Evolutionary conservation across 2,888 invertebrate genomes (phyloP), one percentile per base, ranked within the genome.

Genomic region (Iselma pallidipennis): DNA sequence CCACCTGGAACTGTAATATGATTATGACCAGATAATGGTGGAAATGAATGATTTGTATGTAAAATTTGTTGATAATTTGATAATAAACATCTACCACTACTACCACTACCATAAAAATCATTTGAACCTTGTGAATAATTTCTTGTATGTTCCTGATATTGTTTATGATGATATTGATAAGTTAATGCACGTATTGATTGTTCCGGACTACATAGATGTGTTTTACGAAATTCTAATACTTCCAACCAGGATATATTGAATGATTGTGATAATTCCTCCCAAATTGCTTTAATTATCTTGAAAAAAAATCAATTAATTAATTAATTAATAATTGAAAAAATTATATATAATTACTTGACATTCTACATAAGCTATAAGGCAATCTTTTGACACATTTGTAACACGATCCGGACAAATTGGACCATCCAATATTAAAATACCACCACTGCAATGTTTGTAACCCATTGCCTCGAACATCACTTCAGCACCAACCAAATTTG

Each of bases 331-430:
- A n/a, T 25, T 6, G 28, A 10, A 1, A 21, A 42, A n/a, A 4
- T n/a, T 7, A 29, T 50, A 29, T 19, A 25, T 23, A 66, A 70
- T 70, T 79, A 91, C 91, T 87, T 94, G 91, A 76, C 94, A 94
- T 82, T 95, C 95, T 49, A 92, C 91, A 79, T 91, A 91, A 19
- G 95, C 95, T 26, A 93, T 88, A 71, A 95, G 86, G 14, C 94
- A 92, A 80, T 95, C 95, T 56, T 91, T 85, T 0, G 93, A 92
- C 2, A 95, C 89, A 63, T 87, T 88, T 16, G 90, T 87, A 2
- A 92, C 90, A 80, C 88, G 87, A 80, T 94, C 94, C 0, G 92
- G 92, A 77, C 94, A 94, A 60, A 92, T 88, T 21, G 93, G 92
- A 6, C 88, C 91, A 61, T 90, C 89, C 12, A 92, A 81, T 37